Conservation (phyloP, 2,797 vertebrate species). For the Picus viridis region DNA sequence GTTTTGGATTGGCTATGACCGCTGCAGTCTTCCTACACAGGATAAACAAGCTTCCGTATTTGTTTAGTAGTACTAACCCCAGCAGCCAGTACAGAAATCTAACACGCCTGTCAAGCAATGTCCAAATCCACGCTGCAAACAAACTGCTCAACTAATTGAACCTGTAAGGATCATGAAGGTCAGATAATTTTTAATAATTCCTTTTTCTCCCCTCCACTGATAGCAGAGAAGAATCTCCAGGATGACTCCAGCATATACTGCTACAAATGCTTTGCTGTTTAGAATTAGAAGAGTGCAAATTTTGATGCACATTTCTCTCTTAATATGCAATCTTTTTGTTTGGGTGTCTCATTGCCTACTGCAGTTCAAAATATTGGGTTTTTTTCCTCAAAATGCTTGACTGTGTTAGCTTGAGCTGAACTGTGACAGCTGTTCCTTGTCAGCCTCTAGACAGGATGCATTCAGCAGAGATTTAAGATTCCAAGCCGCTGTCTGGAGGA, state of each 20-base stretch:
- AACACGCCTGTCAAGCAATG: background rate
- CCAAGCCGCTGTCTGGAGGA: background rate
- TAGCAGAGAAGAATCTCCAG: background rate
- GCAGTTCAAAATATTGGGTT: background rate
- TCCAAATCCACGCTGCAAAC: background rate
- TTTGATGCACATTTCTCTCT: background rate
- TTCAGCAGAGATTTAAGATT: background rate
- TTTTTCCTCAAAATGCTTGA: background rate
- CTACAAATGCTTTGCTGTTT: background rate
- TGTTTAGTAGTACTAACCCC: background rate
- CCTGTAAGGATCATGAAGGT: background rate
- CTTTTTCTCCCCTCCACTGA: background rate
- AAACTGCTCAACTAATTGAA: background rate
- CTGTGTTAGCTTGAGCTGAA: background rate
- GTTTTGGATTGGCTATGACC: background rate
- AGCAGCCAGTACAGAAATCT: background rate
- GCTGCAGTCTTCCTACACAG: background rate
- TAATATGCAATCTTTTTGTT: background rate
- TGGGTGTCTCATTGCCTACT: background rate
- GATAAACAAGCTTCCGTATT: background rate
- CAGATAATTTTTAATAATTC: background rate
- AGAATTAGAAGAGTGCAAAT: background rate
- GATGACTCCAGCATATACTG: background rate
- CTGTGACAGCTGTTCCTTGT: slow-evolving; percentile 35
- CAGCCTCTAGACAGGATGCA: slow-evolving; percentile 1